Base-by-base conservation (phyloP, 2,113 vertebrate species). In the Pitta sordida region DNA sequence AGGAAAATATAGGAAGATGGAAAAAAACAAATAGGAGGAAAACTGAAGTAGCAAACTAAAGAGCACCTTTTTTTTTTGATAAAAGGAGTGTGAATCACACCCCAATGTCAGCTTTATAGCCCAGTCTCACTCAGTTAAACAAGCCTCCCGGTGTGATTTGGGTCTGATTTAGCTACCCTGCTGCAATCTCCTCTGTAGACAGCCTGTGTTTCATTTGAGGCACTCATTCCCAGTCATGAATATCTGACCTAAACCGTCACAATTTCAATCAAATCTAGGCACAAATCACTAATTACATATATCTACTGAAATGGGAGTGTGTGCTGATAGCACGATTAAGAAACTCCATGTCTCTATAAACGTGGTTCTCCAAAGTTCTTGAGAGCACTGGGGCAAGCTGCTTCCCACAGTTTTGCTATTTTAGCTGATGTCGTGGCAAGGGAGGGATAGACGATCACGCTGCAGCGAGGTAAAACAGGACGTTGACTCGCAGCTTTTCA, bases 381-480 rank as follows among this genome's bases (percentile, higher is more conserved):
- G 65, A 15, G 18, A 32, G 53, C 84, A 46, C 70, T 39, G 82
- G 44, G 55, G 6, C 46, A 26, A 41, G 58, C 62, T 62, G 53
- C 75, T 62, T 65, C 75, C 75, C 78, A 34, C 70, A 83, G 41
- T 41, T 14, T 11, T 52, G 52, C 70, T 79, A 3, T 78, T 83
- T 62, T 49, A 83, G 46, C 27, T 53, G 6, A 36, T 22, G 13
- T 64, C 5, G 1, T 23, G 15, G 59, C 49, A 29, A 36, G n/a
- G 49, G 27, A 60, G 64, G 60, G 55, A 58, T 1, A 18, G 20
- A 46, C 0, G 1, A 55, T 19, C 18, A 8, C 0, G 0, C 27
- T 48, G 8, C 52, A 26, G 49, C 4, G 77, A 89, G 52, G n/a
- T 29, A 8, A n/a, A 46, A 65, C 56, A n/a, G 37, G 34, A 5